phyloP scores from a whole-genome alignment of 2,888 invertebrate species.

The Harpalus rufipes region DNA sequence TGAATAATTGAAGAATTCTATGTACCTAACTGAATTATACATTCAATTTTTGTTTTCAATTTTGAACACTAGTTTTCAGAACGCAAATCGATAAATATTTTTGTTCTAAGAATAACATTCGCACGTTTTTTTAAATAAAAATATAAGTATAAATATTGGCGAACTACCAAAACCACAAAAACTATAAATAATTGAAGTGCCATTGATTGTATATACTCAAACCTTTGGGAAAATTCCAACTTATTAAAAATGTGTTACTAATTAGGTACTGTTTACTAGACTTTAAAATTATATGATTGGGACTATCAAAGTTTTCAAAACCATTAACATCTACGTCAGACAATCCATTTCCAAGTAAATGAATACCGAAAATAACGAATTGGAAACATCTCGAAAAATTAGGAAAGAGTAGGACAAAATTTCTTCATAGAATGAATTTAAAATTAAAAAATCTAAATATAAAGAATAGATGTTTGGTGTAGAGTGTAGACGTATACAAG shows the following conservation, averaged over 20 bases:
- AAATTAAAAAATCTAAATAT: no score
- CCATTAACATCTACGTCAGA: no score
- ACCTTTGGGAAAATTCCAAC: conserved; percentile 6
- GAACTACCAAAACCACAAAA: neutral
- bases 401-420: no score
- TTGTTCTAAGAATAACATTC: neutral
- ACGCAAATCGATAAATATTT: neutral
- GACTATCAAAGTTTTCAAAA: no score
- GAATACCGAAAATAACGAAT: no score
- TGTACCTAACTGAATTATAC: no score
- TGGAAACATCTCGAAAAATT: no score
- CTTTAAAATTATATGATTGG: no score
- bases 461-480: no score
- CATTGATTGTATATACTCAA: neutral
- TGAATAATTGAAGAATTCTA: neutral
- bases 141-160: neutral
- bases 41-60: neutral
- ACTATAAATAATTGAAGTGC: neutral
- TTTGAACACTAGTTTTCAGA: neutral
- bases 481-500: no score
- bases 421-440: no score
- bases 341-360: no score
- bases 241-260: neutral
- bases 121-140: neutral
- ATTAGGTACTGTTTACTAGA: neutral